Percentiles rank a stretch among this genome's conserved stretches.
These are phyloP conservation scores for Melanargia galathea DNA, from an alignment of 2,888 invertebrate genomes.

Conservation along the genomic window DNA sequence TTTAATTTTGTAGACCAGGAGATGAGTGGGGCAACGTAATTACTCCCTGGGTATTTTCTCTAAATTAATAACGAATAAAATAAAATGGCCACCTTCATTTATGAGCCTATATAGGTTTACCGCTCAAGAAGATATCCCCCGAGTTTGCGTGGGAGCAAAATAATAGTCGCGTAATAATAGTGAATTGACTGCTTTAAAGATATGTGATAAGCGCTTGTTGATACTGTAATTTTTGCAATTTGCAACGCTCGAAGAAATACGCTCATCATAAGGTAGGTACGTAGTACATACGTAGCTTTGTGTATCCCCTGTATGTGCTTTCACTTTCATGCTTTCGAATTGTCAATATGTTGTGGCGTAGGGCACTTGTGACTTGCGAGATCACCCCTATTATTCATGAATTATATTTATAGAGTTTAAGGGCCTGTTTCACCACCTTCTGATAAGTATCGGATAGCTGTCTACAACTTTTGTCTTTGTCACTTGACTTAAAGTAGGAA, in stretches of 20 bases:
- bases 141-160: neutral
- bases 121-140: neutral
- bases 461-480: no score
- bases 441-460: no score
- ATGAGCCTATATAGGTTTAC: neutral
- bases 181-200: neutral
- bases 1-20: no score
- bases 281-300: neutral
- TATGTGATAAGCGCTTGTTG: conserved; percentile 1
- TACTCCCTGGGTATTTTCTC: no score
- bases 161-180: neutral
- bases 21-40: no score
- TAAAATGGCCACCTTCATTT: neutral
- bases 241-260: conserved; percentile 7
- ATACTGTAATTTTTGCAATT: conserved; percentile 17
- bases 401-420: no score
- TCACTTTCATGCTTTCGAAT: conserved; percentile 35
- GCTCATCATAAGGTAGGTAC: neutral
- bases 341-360: conserved; percentile 8
- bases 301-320: conserved; percentile 19
- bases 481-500: no score
- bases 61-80: no score
- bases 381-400: no score
- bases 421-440: no score
- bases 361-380: neutral